These are phyloP conservation scores for Bovichtus diacanthus DNA, from an alignment of 2,797 vertebrate genomes.

Conservation along the genomic window DNA sequence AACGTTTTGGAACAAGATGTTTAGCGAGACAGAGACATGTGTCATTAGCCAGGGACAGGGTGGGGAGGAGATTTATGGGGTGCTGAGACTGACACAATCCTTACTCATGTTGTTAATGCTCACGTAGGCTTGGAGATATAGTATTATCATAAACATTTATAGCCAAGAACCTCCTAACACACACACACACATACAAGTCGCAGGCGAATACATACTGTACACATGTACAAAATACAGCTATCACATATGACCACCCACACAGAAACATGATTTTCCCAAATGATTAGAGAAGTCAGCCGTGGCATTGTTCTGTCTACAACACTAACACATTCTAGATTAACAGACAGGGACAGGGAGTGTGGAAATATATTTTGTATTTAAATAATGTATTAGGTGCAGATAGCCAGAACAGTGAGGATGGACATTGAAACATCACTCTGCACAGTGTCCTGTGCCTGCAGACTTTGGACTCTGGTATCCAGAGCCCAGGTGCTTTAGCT, in stretches of 20 bases:
- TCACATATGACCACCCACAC: constrained; percentile 32
- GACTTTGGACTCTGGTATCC: constrained; percentile 22
- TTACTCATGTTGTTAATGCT: constrained; percentile 46
- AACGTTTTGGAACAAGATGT: constrained; percentile 49
- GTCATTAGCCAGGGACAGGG: constrained; percentile 64
- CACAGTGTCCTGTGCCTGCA: not conserved
- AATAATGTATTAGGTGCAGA: constrained; percentile 46
- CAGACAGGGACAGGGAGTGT: not conserved
- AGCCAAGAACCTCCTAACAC: constrained; percentile 25
- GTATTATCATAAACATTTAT: constrained; percentile 55
- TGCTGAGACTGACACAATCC: constrained; percentile 49
- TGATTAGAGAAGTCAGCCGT: not conserved
- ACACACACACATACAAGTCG: not conserved
- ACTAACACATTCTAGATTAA: constrained; percentile 42
- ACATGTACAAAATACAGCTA: constrained; percentile 19
- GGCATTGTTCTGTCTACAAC: constrained; percentile 38
- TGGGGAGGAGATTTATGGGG: constrained; percentile 59
- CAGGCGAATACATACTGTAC: not conserved
- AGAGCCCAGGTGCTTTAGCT: constrained; percentile 51
- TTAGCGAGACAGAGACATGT: constrained; percentile 49
- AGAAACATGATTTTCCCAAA: constrained; percentile 7
- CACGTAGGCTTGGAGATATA: constrained; percentile 36
- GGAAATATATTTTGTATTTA: constrained; percentile 12
- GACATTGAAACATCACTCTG: constrained; percentile 37
- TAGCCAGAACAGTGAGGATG: constrained; percentile 5